phyloP scores from a whole-genome alignment of 2,797 vertebrate species.

The Cynodonichthys magdalenae region DNA sequence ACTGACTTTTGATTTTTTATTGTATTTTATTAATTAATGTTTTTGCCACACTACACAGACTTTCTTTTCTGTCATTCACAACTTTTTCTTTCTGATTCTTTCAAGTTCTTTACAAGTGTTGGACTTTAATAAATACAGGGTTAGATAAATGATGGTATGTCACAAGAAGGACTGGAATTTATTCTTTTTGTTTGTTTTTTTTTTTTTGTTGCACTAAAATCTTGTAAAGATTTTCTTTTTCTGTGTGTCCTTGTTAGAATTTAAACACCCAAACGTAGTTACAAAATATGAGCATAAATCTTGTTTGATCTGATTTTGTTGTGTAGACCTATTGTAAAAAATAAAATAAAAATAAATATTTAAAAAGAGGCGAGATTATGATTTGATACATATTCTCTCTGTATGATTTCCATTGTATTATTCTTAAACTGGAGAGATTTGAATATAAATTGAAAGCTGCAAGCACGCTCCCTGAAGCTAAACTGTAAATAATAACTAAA shows the following conservation, averaged over 20 bases:
- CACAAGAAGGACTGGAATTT: constrained; percentile 65
- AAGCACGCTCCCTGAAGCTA: constrained; percentile 74
- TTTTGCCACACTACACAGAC: not conserved
- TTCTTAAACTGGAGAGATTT: constrained; percentile 76
- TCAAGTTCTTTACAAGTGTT: too few species aligned
- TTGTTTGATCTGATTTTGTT: constrained; percentile 45
- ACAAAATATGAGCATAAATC: constrained; percentile 33
- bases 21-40: not conserved
- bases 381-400: constrained; percentile 66
- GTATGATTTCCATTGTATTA: constrained; percentile 65
- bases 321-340: constrained; percentile 64
- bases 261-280: constrained; percentile 36
- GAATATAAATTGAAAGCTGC: constrained; percentile 81
- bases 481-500: constrained; percentile 87
- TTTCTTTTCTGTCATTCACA: constrained; percentile 14
- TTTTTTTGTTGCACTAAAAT: too few species aligned
- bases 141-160: constrained; percentile 67
- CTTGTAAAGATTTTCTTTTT: not conserved
- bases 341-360: constrained; percentile 50
- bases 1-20: constrained; percentile 13
- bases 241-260: constrained; percentile 6
- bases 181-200: constrained; percentile 8
- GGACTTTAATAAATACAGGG: constrained; percentile 61
- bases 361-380: constrained; percentile 36
- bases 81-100: too few species aligned